phyloP scores from a whole-genome alignment of 2,888 invertebrate species.

The Phalera bucephala region DNA sequence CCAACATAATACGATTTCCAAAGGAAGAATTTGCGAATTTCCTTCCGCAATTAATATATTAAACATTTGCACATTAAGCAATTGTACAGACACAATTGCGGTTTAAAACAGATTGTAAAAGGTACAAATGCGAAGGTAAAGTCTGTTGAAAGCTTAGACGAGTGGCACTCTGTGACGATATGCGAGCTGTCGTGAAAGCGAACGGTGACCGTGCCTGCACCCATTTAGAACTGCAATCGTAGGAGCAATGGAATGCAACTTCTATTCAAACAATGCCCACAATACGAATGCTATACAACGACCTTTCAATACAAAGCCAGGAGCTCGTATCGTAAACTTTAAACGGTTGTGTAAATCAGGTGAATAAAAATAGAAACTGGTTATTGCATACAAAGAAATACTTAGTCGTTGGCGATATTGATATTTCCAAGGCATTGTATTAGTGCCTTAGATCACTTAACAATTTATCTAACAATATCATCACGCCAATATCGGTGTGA shows the following conservation, averaged over 20 bases:
- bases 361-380: background rate
- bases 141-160: constrained; percentile 33
- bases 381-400: constrained; percentile 11
- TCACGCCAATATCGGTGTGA: too few relatives aligned
- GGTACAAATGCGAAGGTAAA: constrained; percentile 11
- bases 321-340: constrained; percentile 9
- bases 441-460: too few relatives aligned
- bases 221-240: constrained; percentile 43
- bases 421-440: constrained; percentile 5
- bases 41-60: constrained; percentile 10
- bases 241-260: constrained; percentile 45
- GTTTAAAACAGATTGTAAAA: background rate
- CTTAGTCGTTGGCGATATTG: constrained; percentile 13
- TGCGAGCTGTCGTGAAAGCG: constrained; percentile 35
- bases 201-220: constrained; percentile 38
- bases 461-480: too few relatives aligned
- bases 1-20: constrained; percentile 3
- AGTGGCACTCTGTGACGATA: constrained; percentile 24
- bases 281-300: constrained; percentile 23
- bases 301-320: constrained; percentile 30
- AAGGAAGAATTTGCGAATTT: constrained; percentile 3
- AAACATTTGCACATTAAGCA: too few relatives aligned
- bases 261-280: constrained; percentile 43
- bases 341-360: constrained; percentile 3
- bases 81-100: too few relatives aligned